Evolutionary conservation across 1,140 invertebrate genomes (phyloP), one percentile per base, ranked within the genome.

Genomic region (Andricus grossulariae): DNA sequence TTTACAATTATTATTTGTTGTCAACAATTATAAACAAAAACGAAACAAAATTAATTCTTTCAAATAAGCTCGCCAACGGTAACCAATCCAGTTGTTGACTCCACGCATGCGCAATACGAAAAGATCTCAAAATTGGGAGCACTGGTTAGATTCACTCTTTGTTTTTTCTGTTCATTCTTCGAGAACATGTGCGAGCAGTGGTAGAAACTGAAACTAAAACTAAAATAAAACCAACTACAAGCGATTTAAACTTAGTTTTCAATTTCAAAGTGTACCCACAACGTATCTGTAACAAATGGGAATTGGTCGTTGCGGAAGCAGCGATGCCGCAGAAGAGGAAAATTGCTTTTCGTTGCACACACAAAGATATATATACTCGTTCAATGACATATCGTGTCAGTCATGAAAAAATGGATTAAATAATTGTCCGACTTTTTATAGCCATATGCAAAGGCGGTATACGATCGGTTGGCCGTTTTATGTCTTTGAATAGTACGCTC

Each of bases 291-390:
- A 76, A 76, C 50, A 52, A 66, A 66, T 54, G 75, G 75, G 60
- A 75, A 82, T 77, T 82, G 73, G 12, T 80, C 72, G 45, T 19
- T 73, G 71, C 70, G 54, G 73, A 74, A 82, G 75, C 66, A 66
- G 19, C 19, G 72, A 32, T 50, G 74, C 54, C 45, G 15, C 21
- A 72, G 18, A 2, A 54, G 72, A 76, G 76, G 50, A 57, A 73
- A 74, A 79, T 74, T 52, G 71, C 70, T 76, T 79, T 66, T 32
- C 18, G 19, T 50, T 19, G 49, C 21, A 11, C 39, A 45, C n/a
- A n/a, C n/a, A n/a, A n/a, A n/a, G n/a, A n/a, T 45, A 45, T 66
- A 66, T 39, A 39, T 15, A 21, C 19, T 50, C n/a, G 18, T 18
- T 16, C 49, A 19, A 50, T 15, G 54, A 49, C 72, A 70, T 32